Evolutionary conservation across 2,888 invertebrate species (phyloP).

Genomic region (Chymomyza caudatula): DNA sequence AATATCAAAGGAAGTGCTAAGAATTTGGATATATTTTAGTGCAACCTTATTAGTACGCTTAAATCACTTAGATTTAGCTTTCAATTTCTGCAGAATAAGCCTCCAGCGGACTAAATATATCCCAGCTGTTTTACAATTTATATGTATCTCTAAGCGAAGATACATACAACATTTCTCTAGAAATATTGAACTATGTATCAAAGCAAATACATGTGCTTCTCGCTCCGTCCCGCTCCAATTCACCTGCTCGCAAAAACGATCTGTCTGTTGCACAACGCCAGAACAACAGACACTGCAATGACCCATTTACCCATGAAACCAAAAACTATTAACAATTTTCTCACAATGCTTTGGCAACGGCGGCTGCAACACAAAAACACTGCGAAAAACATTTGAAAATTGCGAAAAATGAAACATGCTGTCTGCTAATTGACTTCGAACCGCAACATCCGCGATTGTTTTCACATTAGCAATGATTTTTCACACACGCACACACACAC

Average conservation of each 20-base stretch:
- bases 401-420: slow-evolving; percentile 48
- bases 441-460: slow-evolving; percentile 69
- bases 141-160: no score
- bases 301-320: slow-evolving; percentile 45
- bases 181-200: no score
- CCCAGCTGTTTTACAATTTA: no score
- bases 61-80: no score
- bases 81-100: no score
- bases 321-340: slow-evolving; percentile 20
- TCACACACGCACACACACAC: slow-evolving; percentile 23
- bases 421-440: slow-evolving; percentile 65
- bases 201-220: background rate
- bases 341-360: slow-evolving; percentile 13
- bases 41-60: no score
- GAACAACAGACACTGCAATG: background rate
- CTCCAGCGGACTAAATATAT: no score
- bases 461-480: slow-evolving; percentile 67
- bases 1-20: no score
- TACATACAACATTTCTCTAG: background rate
- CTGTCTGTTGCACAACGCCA: background rate
- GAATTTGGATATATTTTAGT: no score
- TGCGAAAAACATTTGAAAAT: slow-evolving; percentile 45
- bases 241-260: background rate
- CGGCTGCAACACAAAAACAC: slow-evolving; percentile 27
- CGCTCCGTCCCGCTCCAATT: background rate